A percentile compares a stretch with the other conserved stretches of the same genome.
phyloP scores from a whole-genome alignment of 2,113 vertebrate genomes.

The Tinamus guttatus region DNA sequence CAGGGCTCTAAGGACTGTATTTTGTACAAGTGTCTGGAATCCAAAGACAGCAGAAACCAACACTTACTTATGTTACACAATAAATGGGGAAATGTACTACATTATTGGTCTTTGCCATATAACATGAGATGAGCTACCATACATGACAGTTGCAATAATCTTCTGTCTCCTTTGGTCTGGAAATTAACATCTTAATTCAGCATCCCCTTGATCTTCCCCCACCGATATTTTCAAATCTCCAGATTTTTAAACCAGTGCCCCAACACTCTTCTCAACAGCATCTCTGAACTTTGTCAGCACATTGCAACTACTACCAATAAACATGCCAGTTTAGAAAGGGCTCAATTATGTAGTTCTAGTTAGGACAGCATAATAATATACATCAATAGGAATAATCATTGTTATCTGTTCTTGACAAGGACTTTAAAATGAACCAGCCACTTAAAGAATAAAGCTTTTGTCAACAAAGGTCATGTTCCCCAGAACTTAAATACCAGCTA shows the following conservation, averaged over 20 bases:
- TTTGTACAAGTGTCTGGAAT: not conserved
- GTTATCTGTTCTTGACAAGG: not conserved
- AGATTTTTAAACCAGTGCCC: not conserved
- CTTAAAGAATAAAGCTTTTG: not conserved
- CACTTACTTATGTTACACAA: not conserved
- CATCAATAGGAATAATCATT: slow-evolving; percentile 8
- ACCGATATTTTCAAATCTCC: not conserved
- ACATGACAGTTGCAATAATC: not conserved
- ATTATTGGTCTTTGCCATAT: not conserved
- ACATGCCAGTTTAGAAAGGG: slow-evolving; percentile 2
- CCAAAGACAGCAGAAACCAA: not conserved
- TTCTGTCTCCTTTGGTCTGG: not conserved
- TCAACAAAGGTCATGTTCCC: not conserved
- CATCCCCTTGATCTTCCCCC: not conserved
- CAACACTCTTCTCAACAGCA: not conserved
- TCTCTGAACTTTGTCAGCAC: not conserved
- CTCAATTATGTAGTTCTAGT: not conserved
- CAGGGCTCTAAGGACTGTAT: not conserved
- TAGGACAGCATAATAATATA: slow-evolving; percentile 11
- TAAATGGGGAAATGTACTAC: not conserved
- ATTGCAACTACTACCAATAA: slow-evolving; percentile 15
- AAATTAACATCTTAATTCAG: not conserved
- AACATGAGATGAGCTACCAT: not conserved
- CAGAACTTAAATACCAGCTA: not conserved
- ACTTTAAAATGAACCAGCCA: slow-evolving; percentile 14